Evolutionary conservation across 2,888 invertebrate species (phyloP).

Genomic region (Tanytarsus gracilentus): DNA sequence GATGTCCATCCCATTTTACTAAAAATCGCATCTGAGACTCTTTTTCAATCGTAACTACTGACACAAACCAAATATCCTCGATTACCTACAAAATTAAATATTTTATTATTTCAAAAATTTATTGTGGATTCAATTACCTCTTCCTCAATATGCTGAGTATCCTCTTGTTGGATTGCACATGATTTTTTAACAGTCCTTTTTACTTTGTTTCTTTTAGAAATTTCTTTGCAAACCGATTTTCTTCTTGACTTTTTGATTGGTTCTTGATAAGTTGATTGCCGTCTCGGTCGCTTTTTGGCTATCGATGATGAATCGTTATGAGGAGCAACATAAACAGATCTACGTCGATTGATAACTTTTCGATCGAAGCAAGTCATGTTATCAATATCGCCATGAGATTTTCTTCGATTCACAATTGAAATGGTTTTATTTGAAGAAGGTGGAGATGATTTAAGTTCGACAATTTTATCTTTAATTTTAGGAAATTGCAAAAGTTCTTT

Average conservation of each 20-base stretch:
- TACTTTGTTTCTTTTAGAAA: no score
- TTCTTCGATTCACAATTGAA: background rate
- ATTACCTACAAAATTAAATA: background rate
- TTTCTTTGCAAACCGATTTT: no score
- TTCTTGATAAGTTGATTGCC: background rate
- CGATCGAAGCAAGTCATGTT: background rate
- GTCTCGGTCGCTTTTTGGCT: background rate
- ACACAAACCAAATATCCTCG: background rate
- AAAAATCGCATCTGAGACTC: background rate
- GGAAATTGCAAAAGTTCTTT: background rate
- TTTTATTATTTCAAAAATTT: background rate
- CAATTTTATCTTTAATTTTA: background rate
- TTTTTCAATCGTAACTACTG: background rate
- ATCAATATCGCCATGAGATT: background rate
- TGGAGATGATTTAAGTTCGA: background rate
- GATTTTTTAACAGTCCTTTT: no score
- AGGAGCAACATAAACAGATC: background rate
- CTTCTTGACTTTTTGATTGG: background rate
- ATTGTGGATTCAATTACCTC: background rate
- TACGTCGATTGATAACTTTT: background rate
- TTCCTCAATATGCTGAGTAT: no score
- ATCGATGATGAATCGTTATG: background rate
- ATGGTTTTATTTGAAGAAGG: background rate
- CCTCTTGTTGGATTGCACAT: no score
- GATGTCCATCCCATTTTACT: constrained; percentile 12